Conservation (phyloP, 2,113 vertebrate genomes). For the Madoqua kirkii region DNA sequence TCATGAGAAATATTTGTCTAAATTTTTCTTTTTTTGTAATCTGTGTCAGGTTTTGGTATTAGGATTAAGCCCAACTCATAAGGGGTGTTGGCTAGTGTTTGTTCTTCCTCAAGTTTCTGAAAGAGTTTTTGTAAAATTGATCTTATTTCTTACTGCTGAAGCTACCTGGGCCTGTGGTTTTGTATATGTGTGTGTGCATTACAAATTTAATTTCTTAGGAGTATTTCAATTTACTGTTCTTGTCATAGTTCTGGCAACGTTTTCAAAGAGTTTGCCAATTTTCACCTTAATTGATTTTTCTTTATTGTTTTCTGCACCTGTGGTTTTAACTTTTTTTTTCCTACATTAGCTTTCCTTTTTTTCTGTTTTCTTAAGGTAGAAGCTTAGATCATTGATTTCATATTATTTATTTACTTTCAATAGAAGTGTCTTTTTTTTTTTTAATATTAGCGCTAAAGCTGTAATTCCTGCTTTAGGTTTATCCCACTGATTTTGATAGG, state of each 20-base stretch:
- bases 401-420: not conserved
- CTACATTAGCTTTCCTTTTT: not conserved
- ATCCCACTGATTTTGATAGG: not conserved
- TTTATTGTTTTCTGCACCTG: not conserved
- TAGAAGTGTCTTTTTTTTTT: not conserved
- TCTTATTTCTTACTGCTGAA: not conserved
- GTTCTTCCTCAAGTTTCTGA: not conserved
- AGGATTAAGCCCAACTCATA: not conserved
- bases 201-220: not conserved
- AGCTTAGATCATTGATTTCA: not conserved
- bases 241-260: not conserved
- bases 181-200: not conserved
- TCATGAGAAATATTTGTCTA: not conserved
- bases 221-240: not conserved
- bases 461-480: not conserved
- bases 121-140: not conserved
- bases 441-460: not conserved
- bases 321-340: not conserved
- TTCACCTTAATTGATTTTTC: not conserved
- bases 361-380: not conserved
- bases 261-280: not conserved
- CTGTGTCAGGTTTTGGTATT: not conserved
- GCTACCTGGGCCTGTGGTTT: not conserved
- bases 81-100: not conserved
- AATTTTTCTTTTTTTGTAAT: not conserved